Evolutionary conservation across 1,140 invertebrate genomes (phyloP).

Genomic region (Tetragnatha versicolor): DNA sequence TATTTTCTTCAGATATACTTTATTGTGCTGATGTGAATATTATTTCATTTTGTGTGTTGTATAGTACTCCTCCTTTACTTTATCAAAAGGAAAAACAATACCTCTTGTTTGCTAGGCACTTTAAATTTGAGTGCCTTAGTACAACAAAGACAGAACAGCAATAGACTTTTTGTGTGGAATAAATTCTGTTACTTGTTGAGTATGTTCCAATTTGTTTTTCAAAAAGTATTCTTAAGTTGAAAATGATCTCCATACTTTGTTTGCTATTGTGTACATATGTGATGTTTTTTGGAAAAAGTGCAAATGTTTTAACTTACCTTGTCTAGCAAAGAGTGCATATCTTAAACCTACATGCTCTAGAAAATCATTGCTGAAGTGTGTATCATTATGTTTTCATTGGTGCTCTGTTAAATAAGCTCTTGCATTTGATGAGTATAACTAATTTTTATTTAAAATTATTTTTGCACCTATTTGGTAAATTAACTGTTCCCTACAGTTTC

Average conservation of each 20-base stretch:
- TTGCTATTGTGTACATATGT: constrained; percentile 38
- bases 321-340: constrained; percentile 20
- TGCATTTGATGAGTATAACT: constrained; percentile 1
- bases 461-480: not conserved
- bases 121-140: constrained; percentile 17
- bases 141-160: constrained; percentile 39
- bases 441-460: not conserved
- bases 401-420: constrained; percentile 31
- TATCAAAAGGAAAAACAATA: not conserved
- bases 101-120: constrained; percentile 20
- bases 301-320: constrained; percentile 18
- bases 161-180: constrained; percentile 28
- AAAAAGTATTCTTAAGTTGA: too few species aligned
- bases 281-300: constrained; percentile 14
- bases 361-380: not conserved
- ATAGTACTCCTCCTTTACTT: constrained; percentile 13
- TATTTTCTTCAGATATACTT: constrained; percentile 20
- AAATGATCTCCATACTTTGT: constrained; percentile 38
- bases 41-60: constrained; percentile 37
- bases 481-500: not conserved
- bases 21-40: constrained; percentile 36
- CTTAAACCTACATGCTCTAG: constrained; percentile 22
- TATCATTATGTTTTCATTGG: constrained; percentile 34
- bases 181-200: constrained; percentile 16
- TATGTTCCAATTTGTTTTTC: constrained; percentile 13